Conservation (phyloP, 2,113 vertebrate species). For the Colius striatus region DNA sequence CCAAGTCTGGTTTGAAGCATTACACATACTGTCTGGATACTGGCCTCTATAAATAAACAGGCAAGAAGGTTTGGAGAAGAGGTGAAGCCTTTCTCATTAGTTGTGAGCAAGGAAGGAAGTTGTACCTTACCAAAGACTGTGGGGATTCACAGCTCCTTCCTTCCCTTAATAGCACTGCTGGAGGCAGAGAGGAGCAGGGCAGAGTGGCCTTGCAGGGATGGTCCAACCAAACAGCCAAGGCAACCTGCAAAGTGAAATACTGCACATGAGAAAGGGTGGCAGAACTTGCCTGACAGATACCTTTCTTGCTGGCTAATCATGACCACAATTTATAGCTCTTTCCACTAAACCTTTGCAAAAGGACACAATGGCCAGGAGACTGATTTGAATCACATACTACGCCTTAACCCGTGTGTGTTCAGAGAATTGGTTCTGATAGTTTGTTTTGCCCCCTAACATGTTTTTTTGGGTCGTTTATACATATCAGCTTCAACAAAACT, state of each 20-base stretch:
- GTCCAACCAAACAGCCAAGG: background rate
- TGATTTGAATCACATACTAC: background rate
- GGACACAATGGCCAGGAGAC: background rate
- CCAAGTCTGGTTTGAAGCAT: slow-evolving; percentile 54
- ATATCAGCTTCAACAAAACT: background rate
- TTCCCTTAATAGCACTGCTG: slow-evolving; percentile 43
- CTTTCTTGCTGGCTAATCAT: slow-evolving; percentile 35
- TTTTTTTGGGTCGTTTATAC: background rate
- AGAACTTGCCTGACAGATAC: slow-evolving; percentile 60
- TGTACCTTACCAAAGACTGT: slow-evolving; percentile 9
- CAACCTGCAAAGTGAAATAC: background rate
- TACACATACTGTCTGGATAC: slow-evolving; percentile 43
- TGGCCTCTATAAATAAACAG: slow-evolving; percentile 60
- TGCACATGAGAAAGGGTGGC: slow-evolving; percentile 16
- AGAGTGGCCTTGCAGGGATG: background rate
- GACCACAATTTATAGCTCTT: slow-evolving; percentile 21
- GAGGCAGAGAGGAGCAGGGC: slow-evolving; percentile 20
- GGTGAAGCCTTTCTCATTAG: slow-evolving; percentile 51
- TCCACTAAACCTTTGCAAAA: slow-evolving; percentile 23
- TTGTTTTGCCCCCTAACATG: fast-evolving
- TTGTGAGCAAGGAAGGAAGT: slow-evolving; percentile 53
- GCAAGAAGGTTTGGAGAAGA: slow-evolving; percentile 41
- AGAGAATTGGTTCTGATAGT: background rate
- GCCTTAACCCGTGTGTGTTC: background rate
- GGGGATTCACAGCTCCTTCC: slow-evolving; percentile 20